Conservation (phyloP, 2,797 vertebrate genomes). For the Chelonia mydas region DNA sequence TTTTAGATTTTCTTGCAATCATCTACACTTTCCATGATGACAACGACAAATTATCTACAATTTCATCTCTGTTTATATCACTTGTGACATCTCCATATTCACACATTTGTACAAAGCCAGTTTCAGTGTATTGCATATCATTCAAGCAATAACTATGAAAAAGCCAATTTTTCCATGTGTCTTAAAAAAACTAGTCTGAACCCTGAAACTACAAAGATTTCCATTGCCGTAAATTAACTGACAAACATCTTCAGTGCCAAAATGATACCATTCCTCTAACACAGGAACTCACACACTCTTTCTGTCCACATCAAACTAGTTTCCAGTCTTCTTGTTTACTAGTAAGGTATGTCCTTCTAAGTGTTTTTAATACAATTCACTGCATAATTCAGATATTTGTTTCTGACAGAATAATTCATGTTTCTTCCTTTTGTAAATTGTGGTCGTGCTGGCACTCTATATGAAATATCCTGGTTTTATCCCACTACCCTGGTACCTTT, state of each 20-base stretch:
- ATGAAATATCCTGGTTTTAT: neutral
- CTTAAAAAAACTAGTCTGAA: neutral
- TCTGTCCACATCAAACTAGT: neutral
- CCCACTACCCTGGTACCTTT: neutral
- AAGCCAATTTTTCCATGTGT: neutral
- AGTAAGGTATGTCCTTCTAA: neutral
- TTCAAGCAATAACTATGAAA: neutral
- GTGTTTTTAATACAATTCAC: neutral
- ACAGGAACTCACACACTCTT: neutral
- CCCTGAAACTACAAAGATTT: neutral
- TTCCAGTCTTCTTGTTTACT: neutral
- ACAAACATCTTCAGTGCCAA: neutral
- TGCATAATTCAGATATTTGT: accelerated
- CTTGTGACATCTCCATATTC: neutral
- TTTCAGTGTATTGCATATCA: neutral
- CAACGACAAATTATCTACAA: neutral
- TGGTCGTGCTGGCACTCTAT: neutral
- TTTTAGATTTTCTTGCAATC: neutral
- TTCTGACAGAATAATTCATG: neutral
- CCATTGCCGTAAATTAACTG: neutral
- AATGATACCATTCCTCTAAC: neutral
- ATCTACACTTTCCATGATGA: neutral
- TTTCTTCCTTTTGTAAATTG: neutral
- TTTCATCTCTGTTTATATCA: neutral
- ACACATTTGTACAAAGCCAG: neutral